A percentile compares a stretch with the other conserved stretches of the same genome.
These are phyloP conservation scores for Macrobrachium nipponense DNA, from an alignment of 1,140 invertebrate genomes.

Conservation along the genomic window DNA sequence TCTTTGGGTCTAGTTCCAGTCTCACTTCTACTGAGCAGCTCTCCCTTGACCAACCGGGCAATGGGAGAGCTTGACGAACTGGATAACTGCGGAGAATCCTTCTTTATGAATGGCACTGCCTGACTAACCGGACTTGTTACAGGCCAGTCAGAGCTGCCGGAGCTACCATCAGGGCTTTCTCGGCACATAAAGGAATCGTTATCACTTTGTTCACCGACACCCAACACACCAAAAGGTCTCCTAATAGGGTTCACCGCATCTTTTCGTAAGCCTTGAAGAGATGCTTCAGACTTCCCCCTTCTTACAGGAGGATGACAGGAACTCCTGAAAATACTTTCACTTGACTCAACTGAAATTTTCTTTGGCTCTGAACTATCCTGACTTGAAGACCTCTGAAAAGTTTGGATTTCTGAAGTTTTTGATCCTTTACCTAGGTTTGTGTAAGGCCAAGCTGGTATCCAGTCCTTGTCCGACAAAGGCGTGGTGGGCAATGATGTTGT, in stretches of 20 bases:
- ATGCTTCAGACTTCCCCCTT: slow-evolving; percentile 2
- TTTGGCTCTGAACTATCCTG: neutral
- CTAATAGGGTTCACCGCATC: neutral
- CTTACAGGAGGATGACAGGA: neutral
- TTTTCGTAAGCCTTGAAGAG: neutral
- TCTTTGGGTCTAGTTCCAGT: slow-evolving; percentile 54
- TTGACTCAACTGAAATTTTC: neutral
- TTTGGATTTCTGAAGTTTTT: neutral
- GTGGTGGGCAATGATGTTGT: neutral
- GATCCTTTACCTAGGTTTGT: neutral
- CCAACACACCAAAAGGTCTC: neutral
- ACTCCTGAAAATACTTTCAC: neutral
- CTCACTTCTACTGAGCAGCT: neutral
- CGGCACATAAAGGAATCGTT: slow-evolving; percentile 4
- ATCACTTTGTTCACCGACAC: neutral
- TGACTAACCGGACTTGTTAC: slow-evolving; percentile 32
- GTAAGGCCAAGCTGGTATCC: neutral
- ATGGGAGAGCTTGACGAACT: neutral
- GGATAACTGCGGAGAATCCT: slow-evolving; percentile 11
- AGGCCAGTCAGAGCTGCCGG: slow-evolving; percentile 44
- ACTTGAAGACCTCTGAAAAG: too few relatives aligned
- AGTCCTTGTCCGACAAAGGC: neutral
- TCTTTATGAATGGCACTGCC: neutral
- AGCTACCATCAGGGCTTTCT: slow-evolving; percentile 54
- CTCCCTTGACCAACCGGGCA: slow-evolving; percentile 21